A percentile compares a stretch with the other conserved stretches of the same genome.
phyloP scores from a whole-genome alignment of 2,888 invertebrate genomes.

The Isotomurus palustris region DNA sequence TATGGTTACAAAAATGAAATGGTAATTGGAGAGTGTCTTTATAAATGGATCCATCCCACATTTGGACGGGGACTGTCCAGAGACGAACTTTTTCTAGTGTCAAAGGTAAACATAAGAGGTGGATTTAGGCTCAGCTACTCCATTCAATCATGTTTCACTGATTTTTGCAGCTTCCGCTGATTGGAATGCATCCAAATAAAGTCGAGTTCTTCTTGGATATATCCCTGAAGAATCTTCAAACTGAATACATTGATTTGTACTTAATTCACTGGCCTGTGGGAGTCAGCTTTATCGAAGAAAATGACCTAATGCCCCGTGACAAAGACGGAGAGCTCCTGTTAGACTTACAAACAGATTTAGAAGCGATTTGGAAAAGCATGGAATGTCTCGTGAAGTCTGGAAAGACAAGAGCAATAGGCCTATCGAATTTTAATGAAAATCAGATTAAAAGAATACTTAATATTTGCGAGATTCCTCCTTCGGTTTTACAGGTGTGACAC shows the following conservation, averaged over 20 bases:
- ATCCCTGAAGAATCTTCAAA: slow-evolving; percentile 60
- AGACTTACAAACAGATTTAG: slow-evolving; percentile 64
- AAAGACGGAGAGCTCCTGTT: slow-evolving; percentile 60
- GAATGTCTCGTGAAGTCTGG: slow-evolving; percentile 65
- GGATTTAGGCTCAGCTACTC: not conserved
- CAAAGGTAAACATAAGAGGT: slow-evolving; percentile 59
- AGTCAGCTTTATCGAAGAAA: slow-evolving; percentile 59
- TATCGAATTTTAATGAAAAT: slow-evolving; percentile 74
- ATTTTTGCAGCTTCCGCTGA: slow-evolving; percentile 39
- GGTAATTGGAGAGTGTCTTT: slow-evolving; percentile 67
- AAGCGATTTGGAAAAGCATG: slow-evolving; percentile 71
- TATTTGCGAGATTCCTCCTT: slow-evolving; percentile 60
- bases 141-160: not conserved
- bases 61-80: slow-evolving; percentile 57
- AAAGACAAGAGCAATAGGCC: slow-evolving; percentile 69
- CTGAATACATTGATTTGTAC: slow-evolving; percentile 77
- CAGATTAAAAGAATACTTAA: slow-evolving; percentile 66
- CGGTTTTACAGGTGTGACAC: slow-evolving; percentile 55
- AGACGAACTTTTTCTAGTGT: slow-evolving; percentile 74
- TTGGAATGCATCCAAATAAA: slow-evolving; percentile 32
- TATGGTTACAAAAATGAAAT: slow-evolving; percentile 72
- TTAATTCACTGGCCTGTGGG: slow-evolving; percentile 73
- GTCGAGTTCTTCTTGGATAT: slow-evolving; percentile 38
- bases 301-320: slow-evolving; percentile 57
- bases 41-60: slow-evolving; percentile 63